phyloP scores from a whole-genome alignment of 1,140 invertebrate species.

The Chelonus insularis region DNA sequence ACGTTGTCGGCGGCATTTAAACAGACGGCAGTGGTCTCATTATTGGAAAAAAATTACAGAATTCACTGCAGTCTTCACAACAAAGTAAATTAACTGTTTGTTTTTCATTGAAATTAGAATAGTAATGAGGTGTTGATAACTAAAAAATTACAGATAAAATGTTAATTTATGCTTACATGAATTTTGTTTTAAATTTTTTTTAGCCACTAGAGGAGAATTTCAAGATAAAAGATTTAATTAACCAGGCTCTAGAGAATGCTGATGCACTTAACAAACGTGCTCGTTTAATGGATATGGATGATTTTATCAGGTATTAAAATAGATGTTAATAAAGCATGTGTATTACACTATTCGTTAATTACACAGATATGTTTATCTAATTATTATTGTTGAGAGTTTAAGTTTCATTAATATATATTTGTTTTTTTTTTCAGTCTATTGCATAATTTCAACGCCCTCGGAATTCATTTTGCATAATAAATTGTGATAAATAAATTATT shows the following conservation, averaged over 20 bases:
- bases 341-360: too few relatives aligned
- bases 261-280: slow-evolving; percentile 81
- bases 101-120: slow-evolving; percentile 1
- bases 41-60: slow-evolving; percentile 91
- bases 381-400: too few relatives aligned
- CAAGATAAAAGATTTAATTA: slow-evolving; percentile 83
- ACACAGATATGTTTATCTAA: slow-evolving; percentile 36
- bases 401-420: too few relatives aligned
- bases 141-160: too few relatives aligned
- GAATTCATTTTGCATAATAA: slow-evolving; percentile 82
- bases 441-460: slow-evolving; percentile 84
- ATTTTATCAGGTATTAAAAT: slow-evolving; percentile 77
- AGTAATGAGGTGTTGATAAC: too few relatives aligned
- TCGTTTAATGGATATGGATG: slow-evolving; percentile 93
- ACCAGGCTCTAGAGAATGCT: slow-evolving; percentile 70
- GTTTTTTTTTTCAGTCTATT: slow-evolving; percentile 68
- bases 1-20: slow-evolving; percentile 85
- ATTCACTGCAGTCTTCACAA: slow-evolving; percentile 85
- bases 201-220: slow-evolving; percentile 80
- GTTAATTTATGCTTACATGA: too few relatives aligned
- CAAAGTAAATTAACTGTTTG: slow-evolving; percentile 64
- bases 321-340: too few relatives aligned
- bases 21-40: slow-evolving; percentile 78
- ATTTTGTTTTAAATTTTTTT: too few relatives aligned
- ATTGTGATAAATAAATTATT: neutral